Base-by-base conservation (phyloP, 2,113 vertebrate genomes). In the Phasianus colchicus region DNA sequence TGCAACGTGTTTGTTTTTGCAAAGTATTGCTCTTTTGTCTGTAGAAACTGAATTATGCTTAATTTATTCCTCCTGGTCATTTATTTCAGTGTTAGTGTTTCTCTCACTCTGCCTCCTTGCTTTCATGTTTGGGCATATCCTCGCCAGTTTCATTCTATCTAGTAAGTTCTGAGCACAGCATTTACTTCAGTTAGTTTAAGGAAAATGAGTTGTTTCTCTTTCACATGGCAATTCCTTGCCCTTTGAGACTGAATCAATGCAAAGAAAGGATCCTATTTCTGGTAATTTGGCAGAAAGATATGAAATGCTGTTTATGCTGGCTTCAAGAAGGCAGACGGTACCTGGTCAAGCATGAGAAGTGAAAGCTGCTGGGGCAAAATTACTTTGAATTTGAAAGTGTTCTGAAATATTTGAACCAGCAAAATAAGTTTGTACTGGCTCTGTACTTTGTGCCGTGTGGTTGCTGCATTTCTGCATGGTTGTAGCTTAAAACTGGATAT, bases 271-370 rank as follows among this genome's bases (percentile, higher is more conserved):
- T 96, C 29, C 0, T n/a, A 30, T 95, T 91, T 74, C 92, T 91
- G 83, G 83, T 83, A 65, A 47, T 60, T 88, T 93, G 93, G 88
- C 90, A 77, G 78, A 73, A 91, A 77, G 24, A 58, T 55, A 70
- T 88, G 88, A 55, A 79, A 79, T 10, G 1, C 25, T 92, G 88
- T 92, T 96, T 92, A 43, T 86, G 47, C 90, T 96, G 95, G 93
- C 88, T 93, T 88, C 38, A 27, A 58, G 86, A 86, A 57, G 55
- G 86, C 86, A 93, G 83, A 77, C 38, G 27, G 47, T 94, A 96
- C 83, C 90, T 92, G 92, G 86, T 96, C 76, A 86, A 81, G 95
- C 88, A 81, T 67, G 38, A 38, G 38, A 38, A 38, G 11, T 38
- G 81, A 92, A 91, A 92, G 74, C 80, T 93, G 52, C 76, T 52